Conservation (phyloP, 2,113 vertebrate species). For the Poeciliopsis retropinna region DNA sequence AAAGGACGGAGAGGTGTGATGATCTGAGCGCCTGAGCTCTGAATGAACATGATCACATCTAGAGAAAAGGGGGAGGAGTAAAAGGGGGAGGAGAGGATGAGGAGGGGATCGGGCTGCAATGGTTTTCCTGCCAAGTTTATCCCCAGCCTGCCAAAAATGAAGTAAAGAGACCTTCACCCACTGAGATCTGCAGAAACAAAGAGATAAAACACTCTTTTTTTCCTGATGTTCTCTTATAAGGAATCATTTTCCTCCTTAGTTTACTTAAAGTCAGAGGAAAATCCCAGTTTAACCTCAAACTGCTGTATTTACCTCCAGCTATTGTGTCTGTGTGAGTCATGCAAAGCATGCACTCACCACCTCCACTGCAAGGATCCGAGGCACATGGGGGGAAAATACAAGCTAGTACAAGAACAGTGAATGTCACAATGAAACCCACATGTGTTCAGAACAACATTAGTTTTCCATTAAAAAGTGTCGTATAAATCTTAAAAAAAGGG, state of each 20-base stretch:
- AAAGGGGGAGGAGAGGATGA: neutral
- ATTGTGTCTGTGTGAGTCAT: constrained; percentile 12
- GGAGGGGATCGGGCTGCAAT: neutral
- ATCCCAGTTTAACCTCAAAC: constrained; percentile 1
- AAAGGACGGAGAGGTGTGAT: constrained; percentile 28
- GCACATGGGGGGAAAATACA: neutral
- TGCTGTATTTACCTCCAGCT: neutral
- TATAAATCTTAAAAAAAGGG: neutral
- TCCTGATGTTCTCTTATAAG: neutral
- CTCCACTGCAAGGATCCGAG: neutral
- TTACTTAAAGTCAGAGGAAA: neutral
- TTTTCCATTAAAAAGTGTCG: neutral
- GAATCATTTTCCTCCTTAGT: neutral
- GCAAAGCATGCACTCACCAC: neutral
- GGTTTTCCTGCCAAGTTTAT: constrained; percentile 58
- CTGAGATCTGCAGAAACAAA: constrained; percentile 7
- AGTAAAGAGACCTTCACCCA: constrained; percentile 13
- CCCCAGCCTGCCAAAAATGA: constrained; percentile 27
- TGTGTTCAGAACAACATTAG: neutral
- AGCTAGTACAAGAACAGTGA: neutral
- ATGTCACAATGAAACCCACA: neutral
- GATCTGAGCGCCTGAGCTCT: constrained; percentile 33
- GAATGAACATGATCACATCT: constrained; percentile 47
- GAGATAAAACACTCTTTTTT: neutral
- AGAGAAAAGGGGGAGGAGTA: constrained; percentile 32